Evolutionary conservation across 2,888 invertebrate genomes (phyloP).

Genomic region (Perizoma affinitatum): DNA sequence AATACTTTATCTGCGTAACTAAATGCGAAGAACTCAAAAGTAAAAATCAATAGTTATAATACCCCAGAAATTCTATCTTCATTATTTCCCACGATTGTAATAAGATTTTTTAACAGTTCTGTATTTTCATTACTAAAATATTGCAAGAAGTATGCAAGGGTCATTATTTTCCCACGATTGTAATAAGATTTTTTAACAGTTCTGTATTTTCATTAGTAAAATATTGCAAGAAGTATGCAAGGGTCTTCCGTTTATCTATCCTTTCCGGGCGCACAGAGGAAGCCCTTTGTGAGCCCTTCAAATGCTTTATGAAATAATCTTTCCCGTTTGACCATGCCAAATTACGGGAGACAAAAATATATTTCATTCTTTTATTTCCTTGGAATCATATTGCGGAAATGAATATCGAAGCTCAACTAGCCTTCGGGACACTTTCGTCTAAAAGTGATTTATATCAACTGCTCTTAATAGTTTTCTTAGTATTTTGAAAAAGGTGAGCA

Average conservation of each 20-base stretch:
- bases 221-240: slow-evolving; percentile 31
- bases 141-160: slow-evolving; percentile 31
- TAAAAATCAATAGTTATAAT: too few relatives aligned
- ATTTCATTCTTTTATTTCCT: slow-evolving; percentile 11
- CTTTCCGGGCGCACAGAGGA: slow-evolving; percentile 30
- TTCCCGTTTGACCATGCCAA: slow-evolving; percentile 33
- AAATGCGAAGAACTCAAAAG: too few relatives aligned
- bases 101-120: background rate
- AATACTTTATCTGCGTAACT: too few relatives aligned
- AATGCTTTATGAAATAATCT: slow-evolving; percentile 47
- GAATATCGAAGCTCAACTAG: background rate
- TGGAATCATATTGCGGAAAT: slow-evolving; percentile 5
- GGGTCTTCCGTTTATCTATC: slow-evolving; percentile 39
- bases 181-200: background rate
- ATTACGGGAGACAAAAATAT: slow-evolving; percentile 24
- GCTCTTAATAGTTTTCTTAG: too few relatives aligned
- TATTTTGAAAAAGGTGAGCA: too few relatives aligned
- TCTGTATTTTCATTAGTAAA: slow-evolving; percentile 28
- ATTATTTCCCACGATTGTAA: background rate
- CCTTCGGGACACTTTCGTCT: background rate
- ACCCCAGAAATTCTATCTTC: too few relatives aligned
- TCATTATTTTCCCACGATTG: slow-evolving; percentile 7
- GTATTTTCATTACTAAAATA: slow-evolving; percentile 28
- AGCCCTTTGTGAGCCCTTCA: slow-evolving; percentile 43
- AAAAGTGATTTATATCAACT: too few relatives aligned